Evolutionary conservation across 1,140 invertebrate genomes (phyloP), one percentile per base, ranked within the genome.

Genomic region (Geopemphigus sp.): DNA sequence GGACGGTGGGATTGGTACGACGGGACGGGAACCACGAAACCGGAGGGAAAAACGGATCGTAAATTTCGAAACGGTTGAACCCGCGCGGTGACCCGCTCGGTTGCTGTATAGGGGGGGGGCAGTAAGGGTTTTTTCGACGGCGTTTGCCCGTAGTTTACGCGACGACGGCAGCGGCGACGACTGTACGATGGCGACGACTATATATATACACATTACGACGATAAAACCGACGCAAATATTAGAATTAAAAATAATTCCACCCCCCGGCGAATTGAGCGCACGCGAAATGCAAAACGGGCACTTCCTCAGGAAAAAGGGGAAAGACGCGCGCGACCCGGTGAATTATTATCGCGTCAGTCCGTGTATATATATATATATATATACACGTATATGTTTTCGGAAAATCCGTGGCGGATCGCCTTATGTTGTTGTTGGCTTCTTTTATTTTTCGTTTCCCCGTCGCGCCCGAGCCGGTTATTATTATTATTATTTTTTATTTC

Each of bases 171-270:
- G 26, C 70, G 70, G 39, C 70, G 70, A 45, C 72, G 29, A 17
- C 59, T n/a, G 10, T 45, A 17, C 32, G 32, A 45, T 22, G 22
- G 12, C 57, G 57, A 15, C 59, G 6, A 19, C 59, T 14, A 45
- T 45, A 45, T 45, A 45, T 45, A 45, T 5, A 45, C 39, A 50
- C 14, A 50, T 11, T 57, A 63, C 74, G 74, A 78, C 74, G 74
- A 78, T 78, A 78, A 78, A 78, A 78, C 74, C 57, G 61, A 78
- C 74, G n/a, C n/a, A 78, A 78, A 78, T 78, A 78, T 78, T 78
- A 78, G 74, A 78, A 78, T 78, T 78, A 78, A 78, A 78, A 63
- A 78, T 78, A 63, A 78, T 78, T 78, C 74, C 74, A 78, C 74
- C 74, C 74, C 74, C 74, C 74, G 5, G 68, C 17, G 24, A 29